Conservation (phyloP, 1,140 invertebrate genomes). For the Notospermus geniculatus region DNA sequence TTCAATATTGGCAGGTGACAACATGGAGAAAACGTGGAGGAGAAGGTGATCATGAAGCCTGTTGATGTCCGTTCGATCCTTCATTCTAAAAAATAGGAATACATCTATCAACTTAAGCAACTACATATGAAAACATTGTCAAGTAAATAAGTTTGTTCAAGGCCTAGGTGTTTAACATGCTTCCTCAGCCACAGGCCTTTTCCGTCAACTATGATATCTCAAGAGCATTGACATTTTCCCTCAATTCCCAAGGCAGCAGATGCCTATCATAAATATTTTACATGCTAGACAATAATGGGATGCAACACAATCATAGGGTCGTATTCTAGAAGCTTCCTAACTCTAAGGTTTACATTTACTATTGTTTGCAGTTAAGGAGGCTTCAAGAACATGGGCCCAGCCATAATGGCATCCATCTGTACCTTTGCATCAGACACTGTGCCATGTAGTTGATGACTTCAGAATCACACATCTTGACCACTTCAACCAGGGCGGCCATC, state of each 20-base stretch:
- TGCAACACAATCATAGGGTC: no score
- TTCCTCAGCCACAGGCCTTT: no score
- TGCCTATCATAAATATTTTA: background rate
- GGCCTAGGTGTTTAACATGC: no score
- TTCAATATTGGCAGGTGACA: conserved; percentile 33
- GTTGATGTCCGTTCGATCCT: conserved; percentile 41
- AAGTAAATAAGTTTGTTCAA: no score
- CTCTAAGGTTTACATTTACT: no score
- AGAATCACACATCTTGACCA: conserved; percentile 34
- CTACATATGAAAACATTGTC: no score
- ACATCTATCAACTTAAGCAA: background rate
- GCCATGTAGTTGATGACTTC: conserved; percentile 35
- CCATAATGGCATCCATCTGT: background rate
- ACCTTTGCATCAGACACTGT: conserved; percentile 19
- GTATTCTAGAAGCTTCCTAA: no score
- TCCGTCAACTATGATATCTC: no score
- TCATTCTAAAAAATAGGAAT: conserved; percentile 31
- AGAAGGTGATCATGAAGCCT: conserved; percentile 39
- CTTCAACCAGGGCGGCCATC: conserved; percentile 36
- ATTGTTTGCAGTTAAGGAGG: no score
- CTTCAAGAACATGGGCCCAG: no score
- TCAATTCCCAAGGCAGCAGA: background rate
- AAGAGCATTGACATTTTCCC: background rate
- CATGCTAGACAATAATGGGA: no score
- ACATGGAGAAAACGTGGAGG: conserved; percentile 40